These are phyloP conservation scores for Oxystoma pomonae DNA, from an alignment of 2,888 invertebrate genomes.

Conservation along the genomic window DNA sequence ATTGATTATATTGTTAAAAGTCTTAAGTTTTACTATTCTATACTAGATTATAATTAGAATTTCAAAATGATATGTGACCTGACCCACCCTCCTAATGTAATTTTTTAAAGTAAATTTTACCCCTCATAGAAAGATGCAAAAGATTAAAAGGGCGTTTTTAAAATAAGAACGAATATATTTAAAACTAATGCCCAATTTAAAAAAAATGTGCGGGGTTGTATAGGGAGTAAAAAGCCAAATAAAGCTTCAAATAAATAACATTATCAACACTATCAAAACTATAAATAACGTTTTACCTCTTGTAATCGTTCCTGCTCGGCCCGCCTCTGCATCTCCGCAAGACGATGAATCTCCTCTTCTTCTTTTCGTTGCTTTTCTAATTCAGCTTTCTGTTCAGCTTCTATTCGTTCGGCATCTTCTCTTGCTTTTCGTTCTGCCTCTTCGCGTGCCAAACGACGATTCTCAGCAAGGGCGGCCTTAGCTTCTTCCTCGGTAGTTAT, in stretches of 20 bases:
- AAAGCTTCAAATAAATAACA: not conserved
- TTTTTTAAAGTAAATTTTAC: too few relatives aligned
- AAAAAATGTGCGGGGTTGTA: too few relatives aligned
- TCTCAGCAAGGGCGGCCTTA: slow-evolving; percentile 89
- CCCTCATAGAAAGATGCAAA: too few relatives aligned
- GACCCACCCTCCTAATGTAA: too few relatives aligned
- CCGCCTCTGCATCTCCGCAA: slow-evolving; percentile 74
- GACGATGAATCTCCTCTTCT: slow-evolving; percentile 76
- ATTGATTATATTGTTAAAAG: too few relatives aligned
- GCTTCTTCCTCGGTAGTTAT: slow-evolving; percentile 91
- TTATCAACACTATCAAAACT: not conserved
- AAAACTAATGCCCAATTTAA: too few relatives aligned
- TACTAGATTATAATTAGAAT: too few relatives aligned
- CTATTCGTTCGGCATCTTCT: slow-evolving; percentile 68
- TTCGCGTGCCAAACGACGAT: slow-evolving; percentile 81
- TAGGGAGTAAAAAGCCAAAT: too few relatives aligned
- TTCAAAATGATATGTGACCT: too few relatives aligned
- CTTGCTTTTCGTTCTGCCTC: slow-evolving; percentile 90
- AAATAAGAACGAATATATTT: too few relatives aligned
- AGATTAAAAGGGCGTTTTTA: too few relatives aligned
- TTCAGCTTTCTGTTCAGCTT: slow-evolving; percentile 70
- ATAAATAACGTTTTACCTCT: slow-evolving; percentile 59
- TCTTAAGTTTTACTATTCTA: too few relatives aligned
- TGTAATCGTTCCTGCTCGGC: slow-evolving; percentile 83
- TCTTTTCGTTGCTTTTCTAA: slow-evolving; percentile 68